Conservation (phyloP, 35 echinoderm and acorn worm species). For the Hemicentrotus pulcherrimus region DNA sequence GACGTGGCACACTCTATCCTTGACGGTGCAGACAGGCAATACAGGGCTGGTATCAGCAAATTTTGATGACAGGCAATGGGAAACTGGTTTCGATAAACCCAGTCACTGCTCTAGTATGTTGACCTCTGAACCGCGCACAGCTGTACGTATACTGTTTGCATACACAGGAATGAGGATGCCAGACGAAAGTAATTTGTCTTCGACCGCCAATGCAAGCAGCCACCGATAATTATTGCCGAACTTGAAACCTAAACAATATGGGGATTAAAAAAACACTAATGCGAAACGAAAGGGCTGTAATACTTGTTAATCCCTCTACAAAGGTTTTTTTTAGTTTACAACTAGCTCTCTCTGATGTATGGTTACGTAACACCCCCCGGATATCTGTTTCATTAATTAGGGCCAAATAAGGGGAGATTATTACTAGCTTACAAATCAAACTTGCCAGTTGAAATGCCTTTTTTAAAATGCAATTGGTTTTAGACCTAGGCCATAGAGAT, state of each 20-base stretch:
- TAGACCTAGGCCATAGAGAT: no score
- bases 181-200: conserved; percentile 13
- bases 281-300: neutral
- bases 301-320: neutral
- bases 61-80: neutral
- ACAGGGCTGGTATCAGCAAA: neutral
- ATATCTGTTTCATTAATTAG: no score
- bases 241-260: neutral
- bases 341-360: no score
- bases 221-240: neutral
- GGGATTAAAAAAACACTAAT: neutral
- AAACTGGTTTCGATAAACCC: neutral
- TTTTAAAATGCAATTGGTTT: no score
- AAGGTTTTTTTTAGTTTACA: neutral
- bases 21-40: neutral
- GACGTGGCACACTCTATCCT: neutral
- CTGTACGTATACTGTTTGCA: neutral
- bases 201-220: neutral
- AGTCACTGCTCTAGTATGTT: neutral
- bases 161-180: neutral
- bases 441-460: no score
- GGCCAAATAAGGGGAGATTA: no score
- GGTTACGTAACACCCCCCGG: no score
- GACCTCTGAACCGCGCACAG: neutral
- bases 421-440: no score